Evolutionary conservation across 2,888 invertebrate genomes (phyloP), one percentile per base, ranked within the genome.

Genomic region (Ennomos erosarius): DNA sequence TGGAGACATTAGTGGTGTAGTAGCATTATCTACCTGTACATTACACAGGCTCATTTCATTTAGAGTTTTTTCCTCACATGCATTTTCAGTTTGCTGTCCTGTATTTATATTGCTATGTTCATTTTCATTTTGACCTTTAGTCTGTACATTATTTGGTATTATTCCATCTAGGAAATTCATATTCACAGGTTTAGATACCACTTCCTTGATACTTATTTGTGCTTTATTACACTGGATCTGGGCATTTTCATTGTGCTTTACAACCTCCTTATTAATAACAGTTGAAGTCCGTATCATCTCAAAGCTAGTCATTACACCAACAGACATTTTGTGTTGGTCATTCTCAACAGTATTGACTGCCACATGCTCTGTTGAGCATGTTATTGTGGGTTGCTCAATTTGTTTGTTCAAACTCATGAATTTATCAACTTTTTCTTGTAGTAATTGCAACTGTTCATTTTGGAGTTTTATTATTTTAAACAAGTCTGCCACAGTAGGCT

Each of bases 261-360:
- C 64, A 39, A 85, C 68, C 60, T 90, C 90, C 68, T 89, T 88
- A 61, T 92, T 92, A 6, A 90, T 87, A 10, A 91, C 80, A 34
- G 90, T 92, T 10, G 92, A 91, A 33, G 91, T 92, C 45, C 86
- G 74, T 0, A 92, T 87, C 75, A 95, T 93, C 85, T 95, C 95
- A 80, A 95, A 95, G 79, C 95, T 95, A 1, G 95, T 95, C 94
- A 95, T 95, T 1, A 95, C 94, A 57, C 95, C 95, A 53, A 95
- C 94, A 0, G 95, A 95, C 72, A 95, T 94, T 82, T 93, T 95
- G 70, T 85, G 93, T 57, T 80, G 82, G 63, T 81, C 85, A 60
- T 81, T 82, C 79, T 85, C 81, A 79, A 70, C 79, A 70, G 79
- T 72, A 78, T 82, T 75, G 66, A 90, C 64, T 45, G 84, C 74